Base-by-base conservation (phyloP, 2,797 vertebrate species). In the Phrynocephalus guinanensis region DNA sequence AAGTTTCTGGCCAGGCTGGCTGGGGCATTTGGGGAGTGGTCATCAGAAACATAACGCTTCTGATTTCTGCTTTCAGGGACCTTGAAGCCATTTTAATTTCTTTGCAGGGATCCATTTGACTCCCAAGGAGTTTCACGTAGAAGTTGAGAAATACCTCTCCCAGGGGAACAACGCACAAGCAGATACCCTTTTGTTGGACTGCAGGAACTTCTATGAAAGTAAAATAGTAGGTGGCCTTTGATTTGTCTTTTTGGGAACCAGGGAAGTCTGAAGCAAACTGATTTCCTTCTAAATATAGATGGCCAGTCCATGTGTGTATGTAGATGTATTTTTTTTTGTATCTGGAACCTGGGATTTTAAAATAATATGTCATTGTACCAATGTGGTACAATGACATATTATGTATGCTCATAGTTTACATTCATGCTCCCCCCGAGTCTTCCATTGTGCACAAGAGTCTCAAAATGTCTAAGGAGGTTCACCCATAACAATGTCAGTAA, bases 181-280 rank as follows among this genome's bases (percentile, higher is more conserved):
- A 0, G 96, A 99, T 94, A 99, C 98, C 82, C 86, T 99, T 92
- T 97, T 99, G 68, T 93, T 99, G 92, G 99, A 99, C 96, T 99
- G 98, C 93, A 97, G 99, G 90, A 99, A 99, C 95, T 99, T 98
- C 95, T 99, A 99, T 83, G 99, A 99, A 96, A 99, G 98, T 94
- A 99, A 98, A 98, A 99, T 99, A 93, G 99, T 99, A 96, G 96
- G 98, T 97, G 84, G 78, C n/a, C 87, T 10, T 86, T 88, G 77
- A 68, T 67, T 33, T 66, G 30, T 20, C 2, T 75, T 33, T 66
- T 80, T 20, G 60, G 16, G 18, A 13, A 3, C 7, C 33, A 60
- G 3, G 26, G 11, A 30, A 18, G 68, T 3, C 30, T 38, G 15
- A n/a, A 75, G 38, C 20, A 56, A 60, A 9, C n/a, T 13, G n/a